phyloP scores from a whole-genome alignment of 1,140 invertebrate genomes.

The Ceratosolen fusciceps region DNA sequence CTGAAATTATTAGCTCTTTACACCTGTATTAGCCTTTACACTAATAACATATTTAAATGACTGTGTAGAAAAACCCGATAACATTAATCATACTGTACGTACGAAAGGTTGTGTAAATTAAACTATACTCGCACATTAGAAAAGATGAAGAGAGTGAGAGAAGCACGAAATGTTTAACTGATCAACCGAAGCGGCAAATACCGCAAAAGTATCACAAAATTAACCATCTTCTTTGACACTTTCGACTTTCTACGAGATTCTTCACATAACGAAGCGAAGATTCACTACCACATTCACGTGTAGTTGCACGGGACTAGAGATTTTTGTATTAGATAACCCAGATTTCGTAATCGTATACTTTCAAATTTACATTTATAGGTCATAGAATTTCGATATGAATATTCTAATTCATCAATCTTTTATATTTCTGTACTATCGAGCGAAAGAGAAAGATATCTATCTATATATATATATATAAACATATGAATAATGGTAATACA shows the following conservation, averaged over 20 bases:
- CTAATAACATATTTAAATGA: background rate
- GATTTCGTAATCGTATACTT: background rate
- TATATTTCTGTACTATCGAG: no score
- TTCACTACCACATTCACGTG: background rate
- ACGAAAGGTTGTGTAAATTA: background rate
- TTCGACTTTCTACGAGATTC: background rate
- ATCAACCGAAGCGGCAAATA: background rate
- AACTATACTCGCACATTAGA: background rate
- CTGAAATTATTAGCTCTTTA: background rate
- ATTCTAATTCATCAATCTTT: no score
- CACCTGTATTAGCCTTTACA: background rate
- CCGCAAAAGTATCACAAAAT: background rate
- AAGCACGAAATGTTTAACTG: no score
- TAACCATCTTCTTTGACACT: background rate
- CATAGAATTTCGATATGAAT: no score
- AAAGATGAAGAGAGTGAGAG: no score
- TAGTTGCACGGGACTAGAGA: background rate
- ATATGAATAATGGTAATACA: no score
- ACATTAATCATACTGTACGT: background rate
- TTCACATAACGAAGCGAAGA: background rate
- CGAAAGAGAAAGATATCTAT: no score
- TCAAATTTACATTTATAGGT: background rate
- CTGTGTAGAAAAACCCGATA: background rate
- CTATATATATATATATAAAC: no score
- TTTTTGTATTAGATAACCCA: background rate